These are phyloP conservation scores for Halesus radiatus DNA, from an alignment of 1,140 invertebrate genomes.

Conservation along the genomic window DNA sequence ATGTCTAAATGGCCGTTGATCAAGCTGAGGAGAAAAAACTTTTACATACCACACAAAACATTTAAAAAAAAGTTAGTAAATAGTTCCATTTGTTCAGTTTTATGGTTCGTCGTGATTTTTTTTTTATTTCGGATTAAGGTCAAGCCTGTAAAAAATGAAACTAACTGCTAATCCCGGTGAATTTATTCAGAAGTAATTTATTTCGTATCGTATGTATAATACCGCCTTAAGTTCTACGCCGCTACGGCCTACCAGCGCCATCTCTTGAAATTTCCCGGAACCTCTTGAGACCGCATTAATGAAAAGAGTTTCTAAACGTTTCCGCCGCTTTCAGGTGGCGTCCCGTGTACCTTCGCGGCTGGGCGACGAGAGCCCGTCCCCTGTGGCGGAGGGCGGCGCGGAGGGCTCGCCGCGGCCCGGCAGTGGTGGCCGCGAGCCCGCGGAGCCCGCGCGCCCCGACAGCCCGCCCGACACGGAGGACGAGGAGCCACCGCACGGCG, in stretches of 20 bases:
- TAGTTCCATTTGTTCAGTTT: too few relatives aligned
- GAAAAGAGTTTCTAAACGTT: neutral
- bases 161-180: too few relatives aligned
- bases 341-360: slow-evolving; percentile 59
- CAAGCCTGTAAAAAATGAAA: too few relatives aligned
- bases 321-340: slow-evolving; percentile 60
- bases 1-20: too few relatives aligned
- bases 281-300: neutral
- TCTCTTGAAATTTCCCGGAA: slow-evolving; percentile 18
- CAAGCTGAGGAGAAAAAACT: too few relatives aligned
- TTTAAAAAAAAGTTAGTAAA: too few relatives aligned
- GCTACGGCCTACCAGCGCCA: slow-evolving; percentile 16
- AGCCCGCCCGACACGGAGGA: slow-evolving; percentile 63
- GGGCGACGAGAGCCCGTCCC: slow-evolving; percentile 59
- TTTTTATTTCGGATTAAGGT: too few relatives aligned
- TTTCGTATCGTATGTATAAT: too few relatives aligned
- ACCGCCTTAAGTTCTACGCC: too few relatives aligned
- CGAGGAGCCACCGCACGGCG: slow-evolving; percentile 60
- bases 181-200: too few relatives aligned
- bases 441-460: slow-evolving; percentile 62
- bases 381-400: slow-evolving; percentile 58
- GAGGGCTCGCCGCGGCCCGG: slow-evolving; percentile 57
- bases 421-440: slow-evolving; percentile 61
- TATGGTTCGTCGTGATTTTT: too few relatives aligned
- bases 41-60: too few relatives aligned